Conservation (phyloP, 2,888 invertebrate species). For the Ypsolopha scabrella region DNA sequence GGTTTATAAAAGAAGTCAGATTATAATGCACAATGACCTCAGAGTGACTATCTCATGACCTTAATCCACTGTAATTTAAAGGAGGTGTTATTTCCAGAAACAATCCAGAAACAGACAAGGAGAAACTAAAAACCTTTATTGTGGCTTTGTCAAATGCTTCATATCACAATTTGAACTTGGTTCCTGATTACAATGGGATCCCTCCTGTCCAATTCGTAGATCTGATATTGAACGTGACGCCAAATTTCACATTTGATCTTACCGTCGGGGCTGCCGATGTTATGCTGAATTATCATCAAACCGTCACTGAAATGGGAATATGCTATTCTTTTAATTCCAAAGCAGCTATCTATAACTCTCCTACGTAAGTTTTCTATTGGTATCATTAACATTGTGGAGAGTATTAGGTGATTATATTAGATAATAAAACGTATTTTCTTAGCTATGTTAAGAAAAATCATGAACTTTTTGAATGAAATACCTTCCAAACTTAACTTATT, state of each 20-base stretch:
- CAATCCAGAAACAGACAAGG: slow-evolving; percentile 40
- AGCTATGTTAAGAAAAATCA: too few species aligned
- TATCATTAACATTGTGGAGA: too few species aligned
- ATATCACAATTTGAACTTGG: slow-evolving; percentile 69
- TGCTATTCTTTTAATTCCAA: slow-evolving; percentile 78
- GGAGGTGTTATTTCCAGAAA: not conserved
- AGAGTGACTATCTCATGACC: too few species aligned
- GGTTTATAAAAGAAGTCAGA: too few species aligned
- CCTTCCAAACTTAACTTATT: too few species aligned
- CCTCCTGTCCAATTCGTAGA: slow-evolving; percentile 67
- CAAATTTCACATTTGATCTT: slow-evolving; percentile 55
- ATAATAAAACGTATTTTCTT: too few species aligned
- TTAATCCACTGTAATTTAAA: not conserved
- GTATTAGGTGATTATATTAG: too few species aligned
- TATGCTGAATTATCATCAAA: slow-evolving; percentile 63
- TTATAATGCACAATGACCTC: too few species aligned
- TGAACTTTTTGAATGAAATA: too few species aligned
- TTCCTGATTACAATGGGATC: slow-evolving; percentile 69
- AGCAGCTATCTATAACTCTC: slow-evolving; percentile 71
- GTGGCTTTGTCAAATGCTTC: slow-evolving; percentile 68
- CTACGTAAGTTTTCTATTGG: slow-evolving; percentile 44
- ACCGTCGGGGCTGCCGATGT: slow-evolving; percentile 69
- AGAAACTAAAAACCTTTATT: slow-evolving; percentile 66
- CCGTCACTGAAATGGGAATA: slow-evolving; percentile 77
- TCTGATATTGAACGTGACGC: slow-evolving; percentile 62